Evolutionary conservation across 2,113 vertebrate genomes (phyloP), one percentile per base, ranked within the genome.

Genomic region (Vulpes ferrilata): DNA sequence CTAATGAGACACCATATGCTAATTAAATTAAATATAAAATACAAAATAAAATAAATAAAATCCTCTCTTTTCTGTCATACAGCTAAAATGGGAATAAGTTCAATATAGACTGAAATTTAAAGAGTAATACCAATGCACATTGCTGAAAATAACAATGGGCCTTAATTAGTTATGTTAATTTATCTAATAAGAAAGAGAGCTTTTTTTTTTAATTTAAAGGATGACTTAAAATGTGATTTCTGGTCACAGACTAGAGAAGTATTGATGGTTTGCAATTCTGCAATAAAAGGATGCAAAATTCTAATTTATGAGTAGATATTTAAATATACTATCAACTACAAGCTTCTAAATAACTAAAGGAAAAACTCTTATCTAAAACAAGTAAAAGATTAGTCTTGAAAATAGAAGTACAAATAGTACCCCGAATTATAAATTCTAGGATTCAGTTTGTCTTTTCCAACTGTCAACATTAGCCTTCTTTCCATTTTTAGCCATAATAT

Each of bases 381-480:
- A 95, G 67, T 62, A n/a, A 76, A 94, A 93, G 65, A 32, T 81
- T 22, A 86, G 35, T 55, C 38, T 93, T 93, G 23, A 95, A 82
- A 90, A 53, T 0, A 74, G 62, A 86, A 83, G 30, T 73, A 57
- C 82, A 64, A 82, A 53, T 13, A 64, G n/a, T 71, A 62, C 11
- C n/a, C 10, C 82, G 55, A 90, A 32, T 90, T 35, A 76, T 82
- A 20, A 55, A 86, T 67, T 90, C 80, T 53, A 74, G 55, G 27
- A 55, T 93, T 87, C 53, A n/a, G 43, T 90, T 90, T 91, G 11
- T 65, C 67, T 48, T 92, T 48, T 48, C 60, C 65, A 55, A 1
- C 4, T 74, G 23, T 83, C 30, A 90, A 22, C 48, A 60, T 86
- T 65, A 48, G 80, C 67, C 62, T 87, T 83, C 17, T 94, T 90